Evolutionary conservation across 1,140 invertebrate genomes (phyloP).

Genomic region (Phymorhynchus buccinoides): DNA sequence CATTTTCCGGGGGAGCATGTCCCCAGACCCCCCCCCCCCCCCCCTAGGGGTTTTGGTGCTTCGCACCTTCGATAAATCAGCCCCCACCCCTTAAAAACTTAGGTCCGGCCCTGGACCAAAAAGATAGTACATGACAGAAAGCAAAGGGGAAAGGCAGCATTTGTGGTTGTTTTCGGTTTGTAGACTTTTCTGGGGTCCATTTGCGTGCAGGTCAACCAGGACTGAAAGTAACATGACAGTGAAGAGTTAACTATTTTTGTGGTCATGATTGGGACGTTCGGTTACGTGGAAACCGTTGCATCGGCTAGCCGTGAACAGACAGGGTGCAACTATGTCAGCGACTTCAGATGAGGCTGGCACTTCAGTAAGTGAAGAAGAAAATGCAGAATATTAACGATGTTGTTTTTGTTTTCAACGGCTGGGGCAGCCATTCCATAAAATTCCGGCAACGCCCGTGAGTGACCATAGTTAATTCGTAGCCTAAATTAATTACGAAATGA

Average conservation of each 20-base stretch:
- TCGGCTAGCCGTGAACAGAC: neutral
- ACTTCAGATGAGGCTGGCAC: neutral
- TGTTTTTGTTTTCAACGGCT: neutral
- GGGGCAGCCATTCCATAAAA: conserved; percentile 9
- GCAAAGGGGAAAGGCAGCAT: neutral
- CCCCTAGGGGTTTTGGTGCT: too few species aligned
- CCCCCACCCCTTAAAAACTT: too few species aligned
- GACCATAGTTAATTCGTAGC: neutral
- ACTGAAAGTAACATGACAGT: conserved; percentile 1
- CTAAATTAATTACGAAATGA: neutral
- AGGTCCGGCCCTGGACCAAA: too few species aligned
- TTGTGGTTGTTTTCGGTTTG: neutral
- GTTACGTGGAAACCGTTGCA: neutral
- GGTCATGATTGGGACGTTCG: neutral
- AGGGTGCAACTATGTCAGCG: neutral
- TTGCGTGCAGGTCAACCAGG: neutral
- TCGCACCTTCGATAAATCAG: too few species aligned
- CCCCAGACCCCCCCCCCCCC: too few species aligned
- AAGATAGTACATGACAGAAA: too few species aligned
- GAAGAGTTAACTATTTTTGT: neutral
- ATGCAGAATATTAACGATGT: neutral
- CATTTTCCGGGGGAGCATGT: too few species aligned
- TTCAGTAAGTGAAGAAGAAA: neutral
- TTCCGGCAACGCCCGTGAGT: neutral
- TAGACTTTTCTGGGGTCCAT: neutral